These are phyloP conservation scores for Sceliomorpha sp. DNA, from an alignment of 2,888 invertebrate species.

Conservation along the genomic window DNA sequence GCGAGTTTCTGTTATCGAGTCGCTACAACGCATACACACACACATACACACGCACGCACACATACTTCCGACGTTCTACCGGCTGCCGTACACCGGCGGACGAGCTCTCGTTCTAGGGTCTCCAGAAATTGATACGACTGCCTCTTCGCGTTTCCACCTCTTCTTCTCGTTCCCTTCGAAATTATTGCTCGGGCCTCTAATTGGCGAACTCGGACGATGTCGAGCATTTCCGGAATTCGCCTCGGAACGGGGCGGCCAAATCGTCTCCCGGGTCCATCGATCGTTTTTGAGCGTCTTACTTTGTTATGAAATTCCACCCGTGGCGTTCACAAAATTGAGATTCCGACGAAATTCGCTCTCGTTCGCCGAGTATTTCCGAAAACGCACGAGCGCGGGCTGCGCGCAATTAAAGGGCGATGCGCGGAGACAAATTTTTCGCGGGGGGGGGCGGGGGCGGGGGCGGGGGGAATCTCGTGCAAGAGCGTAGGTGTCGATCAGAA, in stretches of 20 bases:
- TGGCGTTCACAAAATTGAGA: conserved; percentile 33
- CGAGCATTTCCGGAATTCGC: conserved; percentile 47
- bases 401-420: too few species aligned
- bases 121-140: conserved; percentile 51
- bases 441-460: too few species aligned
- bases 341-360: conserved; percentile 29
- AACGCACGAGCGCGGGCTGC: too few species aligned
- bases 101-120: conserved; percentile 44
- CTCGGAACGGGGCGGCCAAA: conserved; percentile 28
- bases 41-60: too few species aligned
- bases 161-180: conserved; percentile 32
- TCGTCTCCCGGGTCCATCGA: conserved; percentile 45
- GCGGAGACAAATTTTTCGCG: too few species aligned
- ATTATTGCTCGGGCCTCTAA: conserved; percentile 48
- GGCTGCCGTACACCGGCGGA: conserved; percentile 26
- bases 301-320: conserved; percentile 46
- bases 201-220: conserved; percentile 40
- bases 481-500: conserved; percentile 44
- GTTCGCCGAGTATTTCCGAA: too few species aligned
- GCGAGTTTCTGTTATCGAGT: conserved; percentile 66
- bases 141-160: conserved; percentile 34
- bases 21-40: too few species aligned
- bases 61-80: conserved; percentile 42
- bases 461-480: too few species aligned
- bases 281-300: conserved; percentile 41